phyloP scores from a whole-genome alignment of 2,797 vertebrate species.

The Pseudomugil gertrudae region DNA sequence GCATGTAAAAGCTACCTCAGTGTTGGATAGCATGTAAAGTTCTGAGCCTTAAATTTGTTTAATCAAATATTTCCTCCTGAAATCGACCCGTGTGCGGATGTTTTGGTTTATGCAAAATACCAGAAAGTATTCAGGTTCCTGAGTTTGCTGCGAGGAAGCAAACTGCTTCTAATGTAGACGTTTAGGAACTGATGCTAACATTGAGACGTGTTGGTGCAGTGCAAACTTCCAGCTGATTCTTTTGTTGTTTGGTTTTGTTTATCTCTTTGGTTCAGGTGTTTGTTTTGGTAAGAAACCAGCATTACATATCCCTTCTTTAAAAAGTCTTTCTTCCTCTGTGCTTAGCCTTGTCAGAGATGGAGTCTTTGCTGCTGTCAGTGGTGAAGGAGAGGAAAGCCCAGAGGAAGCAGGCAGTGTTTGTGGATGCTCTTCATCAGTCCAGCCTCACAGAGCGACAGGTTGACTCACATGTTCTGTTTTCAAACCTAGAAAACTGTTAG shows the following conservation, averaged over 20 bases:
- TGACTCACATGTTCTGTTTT: constrained; percentile 2
- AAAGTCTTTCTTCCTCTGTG: neutral
- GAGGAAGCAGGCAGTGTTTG: constrained; percentile 81
- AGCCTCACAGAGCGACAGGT: constrained; percentile 93
- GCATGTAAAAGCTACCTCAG: too few species aligned
- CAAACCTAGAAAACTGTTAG: neutral
- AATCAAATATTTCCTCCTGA: neutral
- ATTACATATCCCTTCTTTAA: too few species aligned
- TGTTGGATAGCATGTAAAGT: neutral
- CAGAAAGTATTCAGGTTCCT: neutral
- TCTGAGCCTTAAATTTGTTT: neutral
- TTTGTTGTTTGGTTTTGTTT: too few species aligned
- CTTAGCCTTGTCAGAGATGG: constrained; percentile 90
- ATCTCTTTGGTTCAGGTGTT: too few species aligned
- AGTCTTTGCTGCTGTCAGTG: constrained; percentile 87
- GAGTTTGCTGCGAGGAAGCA: neutral
- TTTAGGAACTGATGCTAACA: neutral
- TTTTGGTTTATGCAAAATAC: neutral
- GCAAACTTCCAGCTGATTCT: neutral
- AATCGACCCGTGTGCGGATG: neutral
- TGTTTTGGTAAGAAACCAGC: too few species aligned
- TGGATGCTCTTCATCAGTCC: constrained; percentile 89
- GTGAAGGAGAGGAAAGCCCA: constrained; percentile 86
- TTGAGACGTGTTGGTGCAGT: neutral
- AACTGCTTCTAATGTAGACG: too few species aligned